These are phyloP conservation scores for Microcebus tavaratra DNA, from an alignment of 2,113 vertebrate species.

Conservation along the genomic window DNA sequence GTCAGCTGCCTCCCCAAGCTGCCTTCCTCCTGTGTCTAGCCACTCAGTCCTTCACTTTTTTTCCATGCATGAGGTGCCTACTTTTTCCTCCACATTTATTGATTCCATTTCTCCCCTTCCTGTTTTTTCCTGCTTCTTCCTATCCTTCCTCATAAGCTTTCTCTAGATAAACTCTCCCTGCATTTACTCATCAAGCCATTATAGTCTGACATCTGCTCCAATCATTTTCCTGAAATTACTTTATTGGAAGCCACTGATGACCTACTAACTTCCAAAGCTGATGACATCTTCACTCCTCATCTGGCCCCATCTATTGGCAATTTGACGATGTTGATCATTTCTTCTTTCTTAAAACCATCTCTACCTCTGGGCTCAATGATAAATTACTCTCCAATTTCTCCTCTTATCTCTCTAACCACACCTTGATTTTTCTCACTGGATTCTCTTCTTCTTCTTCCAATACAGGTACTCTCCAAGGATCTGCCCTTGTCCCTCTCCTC, in stretches of 20 bases:
- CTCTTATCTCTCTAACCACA: background rate
- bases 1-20: background rate
- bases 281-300: slow-evolving; percentile 26
- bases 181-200: slow-evolving; percentile 46
- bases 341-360: slow-evolving; percentile 21
- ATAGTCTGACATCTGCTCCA: slow-evolving; percentile 50
- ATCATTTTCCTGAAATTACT: slow-evolving; percentile 47
- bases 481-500: background rate
- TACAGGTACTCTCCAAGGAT: background rate
- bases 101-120: slow-evolving; percentile 19
- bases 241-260: slow-evolving; percentile 55
- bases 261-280: slow-evolving; percentile 37
- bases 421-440: slow-evolving; percentile 23
- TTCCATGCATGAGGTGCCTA: background rate
- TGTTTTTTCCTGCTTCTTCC: slow-evolving; percentile 2
- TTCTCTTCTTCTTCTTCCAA: background rate
- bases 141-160: slow-evolving; percentile 28
- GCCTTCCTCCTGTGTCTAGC: background rate
- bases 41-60: background rate
- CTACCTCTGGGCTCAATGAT: background rate
- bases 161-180: slow-evolving; percentile 52
- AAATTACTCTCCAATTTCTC: slow-evolving; percentile 43
- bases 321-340: background rate
- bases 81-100: background rate
- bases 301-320: background rate